phyloP scores from a whole-genome alignment of 1,140 invertebrate genomes.

The Leucophenga varia region DNA sequence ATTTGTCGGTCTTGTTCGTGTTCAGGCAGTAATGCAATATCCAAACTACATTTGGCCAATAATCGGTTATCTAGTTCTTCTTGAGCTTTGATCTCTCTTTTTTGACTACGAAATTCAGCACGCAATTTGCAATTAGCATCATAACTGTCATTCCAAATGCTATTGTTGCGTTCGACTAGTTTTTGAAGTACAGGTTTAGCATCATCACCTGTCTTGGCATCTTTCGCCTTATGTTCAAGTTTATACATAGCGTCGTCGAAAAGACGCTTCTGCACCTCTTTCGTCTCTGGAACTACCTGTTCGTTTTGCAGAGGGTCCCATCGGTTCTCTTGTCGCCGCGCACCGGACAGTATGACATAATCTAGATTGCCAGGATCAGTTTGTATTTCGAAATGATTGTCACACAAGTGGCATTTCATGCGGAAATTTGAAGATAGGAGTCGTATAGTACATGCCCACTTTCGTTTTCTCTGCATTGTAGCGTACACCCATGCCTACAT shows the following conservation, averaged over 20 bases:
- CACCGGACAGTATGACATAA: conserved; percentile 93
- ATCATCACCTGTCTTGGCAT: conserved; percentile 71
- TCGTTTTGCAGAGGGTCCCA: conserved; percentile 98
- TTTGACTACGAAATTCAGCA: conserved; percentile 76
- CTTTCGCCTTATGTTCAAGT: conserved; percentile 86
- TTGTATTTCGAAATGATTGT: conserved; percentile 98
- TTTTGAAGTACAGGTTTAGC: conserved; percentile 71
- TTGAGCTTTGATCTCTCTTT: conserved; percentile 72
- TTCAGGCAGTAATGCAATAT: conserved; percentile 78
- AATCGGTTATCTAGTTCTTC: conserved; percentile 70
- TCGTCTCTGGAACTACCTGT: conserved; percentile 88
- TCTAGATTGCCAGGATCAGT: conserved; percentile 98
- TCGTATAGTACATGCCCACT: conserved; percentile 98
- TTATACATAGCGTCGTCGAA: conserved; percentile 96
- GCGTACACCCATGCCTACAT: conserved; percentile 98
- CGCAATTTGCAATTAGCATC: conserved; percentile 80
- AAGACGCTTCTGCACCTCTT: conserved; percentile 81
- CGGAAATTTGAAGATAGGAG: conserved; percentile 96
- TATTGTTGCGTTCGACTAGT: conserved; percentile 76
- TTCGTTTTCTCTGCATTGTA: conserved; percentile 99
- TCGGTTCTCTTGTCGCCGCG: conserved; percentile 92
- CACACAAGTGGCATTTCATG: conserved; percentile 99
- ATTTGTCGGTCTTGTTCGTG: conserved; percentile 75
- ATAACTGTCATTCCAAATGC: conserved; percentile 87
- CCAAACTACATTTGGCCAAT: conserved; percentile 75